Base-by-base conservation (phyloP, 2,113 vertebrate species). In the Scopus umbretta region DNA sequence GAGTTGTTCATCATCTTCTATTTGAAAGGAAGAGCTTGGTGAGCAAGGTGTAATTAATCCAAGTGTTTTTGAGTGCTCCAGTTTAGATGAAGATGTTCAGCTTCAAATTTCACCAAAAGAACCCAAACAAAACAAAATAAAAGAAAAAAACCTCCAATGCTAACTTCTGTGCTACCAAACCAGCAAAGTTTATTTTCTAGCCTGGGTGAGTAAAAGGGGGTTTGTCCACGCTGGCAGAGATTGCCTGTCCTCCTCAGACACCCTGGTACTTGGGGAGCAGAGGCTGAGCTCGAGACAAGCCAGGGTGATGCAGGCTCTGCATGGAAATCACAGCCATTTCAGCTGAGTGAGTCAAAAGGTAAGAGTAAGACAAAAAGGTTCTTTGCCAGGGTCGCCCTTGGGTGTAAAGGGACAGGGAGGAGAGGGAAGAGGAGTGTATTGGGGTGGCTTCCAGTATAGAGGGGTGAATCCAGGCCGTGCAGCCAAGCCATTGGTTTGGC, bases 11-110 rank as follows among this genome's bases (percentile, higher is more conserved):
- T 49, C 29, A 16, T 34, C 42, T 83, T 42, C 56, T 63, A 5
- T 49, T 29, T 67, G 76, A 88, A 70, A 85, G 73, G 40, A 74
- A 56, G 40, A 38, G 45, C 53, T 53, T 63, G 56, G 80, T 42
- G 80, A 93, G 56, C 62, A 76, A 72, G 55, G n/a, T 66, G 40
- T n/a, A 74, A 84, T 67, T 93, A 52, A 66, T 43, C 72, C n/a
- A 30, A 62, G 47, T n/a, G n/a, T 40, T 88, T 84, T 63, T 50
- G 73, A 86, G 40, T 74, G 34, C 49, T 14, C 19, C 13, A 10
- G 55, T 20, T 74, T 63, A 63, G 55, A 45, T 36, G 53, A 85
- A 71, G 59, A 78, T 21, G 36, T 55, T 66, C 75, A 49, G 56
- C 74, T 65, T 70, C 20, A 26, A 45, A 56, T 53, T 66, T 55